Percentiles rank a stretch among this genome's conserved stretches.
phyloP scores from a whole-genome alignment of 2,888 invertebrate species.

The Caenorhabditis becei region DNA sequence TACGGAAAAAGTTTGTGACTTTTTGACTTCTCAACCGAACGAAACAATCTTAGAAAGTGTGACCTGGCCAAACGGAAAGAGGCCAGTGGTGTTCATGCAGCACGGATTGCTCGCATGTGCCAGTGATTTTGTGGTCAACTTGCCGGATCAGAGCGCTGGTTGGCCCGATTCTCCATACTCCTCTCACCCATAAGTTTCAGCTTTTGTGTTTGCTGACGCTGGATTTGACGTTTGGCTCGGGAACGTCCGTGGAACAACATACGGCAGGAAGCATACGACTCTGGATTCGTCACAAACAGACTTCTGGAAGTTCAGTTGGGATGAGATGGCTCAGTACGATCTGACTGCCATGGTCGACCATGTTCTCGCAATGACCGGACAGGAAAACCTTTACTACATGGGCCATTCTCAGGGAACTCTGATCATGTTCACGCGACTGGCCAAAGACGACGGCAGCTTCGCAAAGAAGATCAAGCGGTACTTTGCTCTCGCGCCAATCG shows the following conservation, averaged over 20 bases:
- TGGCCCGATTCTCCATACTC: background rate
- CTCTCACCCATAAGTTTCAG: conserved; percentile 36
- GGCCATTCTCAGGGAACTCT: conserved; percentile 89
- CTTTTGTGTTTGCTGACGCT: conserved; percentile 82
- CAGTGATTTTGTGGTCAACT: conserved; percentile 73
- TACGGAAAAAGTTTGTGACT: conserved; percentile 82
- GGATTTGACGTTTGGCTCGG: conserved; percentile 85
- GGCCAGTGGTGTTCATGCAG: conserved; percentile 85
- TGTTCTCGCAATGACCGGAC: conserved; percentile 85
- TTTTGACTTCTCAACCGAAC: background rate
- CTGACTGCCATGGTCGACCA: conserved; percentile 90
- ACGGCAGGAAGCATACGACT: conserved; percentile 63
- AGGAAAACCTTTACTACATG: conserved; percentile 87
- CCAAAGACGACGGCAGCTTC: conserved; percentile 68
- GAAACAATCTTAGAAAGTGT: conserved; percentile 29
- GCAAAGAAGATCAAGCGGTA: conserved; percentile 78
- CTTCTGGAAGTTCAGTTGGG: conserved; percentile 86
- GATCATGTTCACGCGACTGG: conserved; percentile 75
- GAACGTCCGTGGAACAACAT: conserved; percentile 74
- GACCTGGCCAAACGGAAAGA: conserved; percentile 56
- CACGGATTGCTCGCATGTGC: conserved; percentile 86
- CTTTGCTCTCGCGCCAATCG: conserved; percentile 79
- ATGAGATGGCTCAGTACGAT: conserved; percentile 91
- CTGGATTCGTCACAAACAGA: conserved; percentile 58
- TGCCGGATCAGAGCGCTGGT: conserved; percentile 69